A percentile compares a stretch with the other conserved stretches of the same genome.
phyloP scores from a whole-genome alignment of 2,888 invertebrate genomes.

The Acronicta leporina region DNA sequence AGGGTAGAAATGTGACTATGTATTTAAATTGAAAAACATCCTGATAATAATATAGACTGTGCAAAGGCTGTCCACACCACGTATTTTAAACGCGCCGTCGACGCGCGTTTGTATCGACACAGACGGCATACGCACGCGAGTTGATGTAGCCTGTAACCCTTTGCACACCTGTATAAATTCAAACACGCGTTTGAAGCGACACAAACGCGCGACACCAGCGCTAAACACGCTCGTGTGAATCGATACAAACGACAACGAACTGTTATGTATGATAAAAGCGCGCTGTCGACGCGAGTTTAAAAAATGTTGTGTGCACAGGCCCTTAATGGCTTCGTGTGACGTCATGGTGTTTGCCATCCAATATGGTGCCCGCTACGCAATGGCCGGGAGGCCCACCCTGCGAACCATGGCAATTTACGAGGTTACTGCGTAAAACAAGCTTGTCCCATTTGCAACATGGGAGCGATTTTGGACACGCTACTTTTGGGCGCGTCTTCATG shows the following conservation, averaged over 20 bases:
- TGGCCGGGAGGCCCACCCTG: constrained; percentile 9
- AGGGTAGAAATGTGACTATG: neutral
- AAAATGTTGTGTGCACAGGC: too few relatives aligned
- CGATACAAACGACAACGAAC: too few relatives aligned
- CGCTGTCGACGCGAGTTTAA: neutral
- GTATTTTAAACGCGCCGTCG: too few relatives aligned
- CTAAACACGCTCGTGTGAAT: too few relatives aligned
- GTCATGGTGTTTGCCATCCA: constrained; percentile 20
- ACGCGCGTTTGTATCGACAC: too few relatives aligned
- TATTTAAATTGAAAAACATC: neutral
- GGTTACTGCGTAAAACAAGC: constrained; percentile 16
- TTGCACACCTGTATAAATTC: too few relatives aligned
- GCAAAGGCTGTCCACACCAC: neutral
- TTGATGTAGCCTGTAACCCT: too few relatives aligned
- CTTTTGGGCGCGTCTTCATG: neutral
- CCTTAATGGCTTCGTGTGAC: constrained; percentile 25
- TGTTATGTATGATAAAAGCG: too few relatives aligned
- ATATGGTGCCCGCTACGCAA: constrained; percentile 24
- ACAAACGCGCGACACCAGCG: too few relatives aligned
- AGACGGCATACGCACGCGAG: too few relatives aligned
- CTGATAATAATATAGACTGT: neutral
- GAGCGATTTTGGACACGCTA: neutral
- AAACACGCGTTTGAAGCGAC: too few relatives aligned
- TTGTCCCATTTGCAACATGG: constrained; percentile 19
- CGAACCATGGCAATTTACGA: constrained; percentile 17